A percentile compares a stretch with the other conserved stretches of the same genome.
Conservation (phyloP, 2,113 vertebrate species). For the Nematolebias whitei region DNA sequence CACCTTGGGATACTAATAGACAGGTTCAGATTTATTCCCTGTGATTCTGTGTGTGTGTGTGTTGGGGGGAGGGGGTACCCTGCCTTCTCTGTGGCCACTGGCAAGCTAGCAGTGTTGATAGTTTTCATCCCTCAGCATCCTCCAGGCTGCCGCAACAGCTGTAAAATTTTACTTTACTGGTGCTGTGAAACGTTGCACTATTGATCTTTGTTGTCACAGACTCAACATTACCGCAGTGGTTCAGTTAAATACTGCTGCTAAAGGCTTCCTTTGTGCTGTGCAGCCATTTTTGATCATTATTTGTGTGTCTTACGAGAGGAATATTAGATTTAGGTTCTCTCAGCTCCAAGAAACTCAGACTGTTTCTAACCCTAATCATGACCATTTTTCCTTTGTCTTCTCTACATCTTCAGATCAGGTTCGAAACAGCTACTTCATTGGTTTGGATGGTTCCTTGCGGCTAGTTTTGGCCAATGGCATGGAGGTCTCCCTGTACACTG, state of each 20-base stretch:
- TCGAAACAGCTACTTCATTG: conserved; percentile 96
- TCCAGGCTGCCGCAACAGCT: conserved; percentile 70
- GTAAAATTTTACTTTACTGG: conserved; percentile 74
- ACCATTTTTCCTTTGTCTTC: conserved; percentile 5
- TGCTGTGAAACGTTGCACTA: conserved; percentile 62
- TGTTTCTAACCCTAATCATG: conserved; percentile 27
- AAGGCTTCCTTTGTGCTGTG: conserved; percentile 64
- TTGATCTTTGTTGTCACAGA: conserved; percentile 70
- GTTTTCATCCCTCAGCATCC: conserved; percentile 61
- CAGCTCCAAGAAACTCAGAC: conserved; percentile 33
- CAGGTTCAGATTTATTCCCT: conserved; percentile 62
- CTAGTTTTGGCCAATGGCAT: conserved; percentile 95
- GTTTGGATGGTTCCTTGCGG: conserved; percentile 91
- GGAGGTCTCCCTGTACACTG: conserved; percentile 95
- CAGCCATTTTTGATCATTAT: conserved; percentile 63
- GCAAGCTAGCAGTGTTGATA: conserved; percentile 62
- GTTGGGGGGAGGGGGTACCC: background rate
- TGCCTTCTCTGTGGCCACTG: conserved; percentile 52
- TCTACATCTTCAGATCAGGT: conserved; percentile 88
- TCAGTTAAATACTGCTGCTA: conserved; percentile 71
- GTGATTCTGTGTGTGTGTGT: conserved; percentile 28
- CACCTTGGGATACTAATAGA: conserved; percentile 67
- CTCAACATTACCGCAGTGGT: conserved; percentile 54
- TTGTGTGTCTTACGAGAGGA: conserved; percentile 44
- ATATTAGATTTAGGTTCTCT: conserved; percentile 57